Evolutionary conservation across 2,797 vertebrate genomes (phyloP), one percentile per base, ranked within the genome.

Genomic region (Epinephelus coioides): DNA sequence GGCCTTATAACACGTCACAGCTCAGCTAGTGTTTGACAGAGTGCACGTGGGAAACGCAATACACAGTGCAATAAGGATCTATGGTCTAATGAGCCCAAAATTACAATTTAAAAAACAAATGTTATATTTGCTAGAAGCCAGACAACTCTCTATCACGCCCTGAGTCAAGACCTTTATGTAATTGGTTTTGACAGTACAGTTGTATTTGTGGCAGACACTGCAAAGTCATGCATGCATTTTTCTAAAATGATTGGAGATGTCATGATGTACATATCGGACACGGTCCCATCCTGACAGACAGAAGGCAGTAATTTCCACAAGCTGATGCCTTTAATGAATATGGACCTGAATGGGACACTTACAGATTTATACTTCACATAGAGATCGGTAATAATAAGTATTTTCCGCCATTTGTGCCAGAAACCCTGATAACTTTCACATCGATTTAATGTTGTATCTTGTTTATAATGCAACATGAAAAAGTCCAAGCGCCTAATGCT

Each of bases 401-500:
- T 8, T 2, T 25, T 43, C 9, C 9, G 40, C 2, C 40, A 43
- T 43, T 12, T 11, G 11, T 12, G 40, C 21, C 0, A 69, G 7
- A 30, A 19, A 61, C 13, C 6, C 12, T 2, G 13, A 27, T n/a
- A 15, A 12, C 4, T 13, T 6, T 0, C 6, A 11, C 1, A 50
- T 10, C 23, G 18, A 9, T 17, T 13, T 0, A n/a, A 0, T 8
- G 5, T 21, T 13, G 9, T 21, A 25, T 47, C 12, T 14, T 56
- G 43, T 47, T 69, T 34, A 63, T 4, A 13, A 43, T 18, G 14
- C 4, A 72, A 30, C 11, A n/a, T 30, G 4, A 21, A 25, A 64
- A 69, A 15, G 0, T n/a, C 0, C 10, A 53, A 19, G 0, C 1
- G 1, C 21, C 8, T 0, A 23, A 21, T 18, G 46, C 12, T n/a